A percentile compares a stretch with the other conserved stretches of the same genome.
These are phyloP conservation scores for Rhabditoides inermis DNA, from an alignment of 2,888 invertebrate genomes.

Conservation along the genomic window DNA sequence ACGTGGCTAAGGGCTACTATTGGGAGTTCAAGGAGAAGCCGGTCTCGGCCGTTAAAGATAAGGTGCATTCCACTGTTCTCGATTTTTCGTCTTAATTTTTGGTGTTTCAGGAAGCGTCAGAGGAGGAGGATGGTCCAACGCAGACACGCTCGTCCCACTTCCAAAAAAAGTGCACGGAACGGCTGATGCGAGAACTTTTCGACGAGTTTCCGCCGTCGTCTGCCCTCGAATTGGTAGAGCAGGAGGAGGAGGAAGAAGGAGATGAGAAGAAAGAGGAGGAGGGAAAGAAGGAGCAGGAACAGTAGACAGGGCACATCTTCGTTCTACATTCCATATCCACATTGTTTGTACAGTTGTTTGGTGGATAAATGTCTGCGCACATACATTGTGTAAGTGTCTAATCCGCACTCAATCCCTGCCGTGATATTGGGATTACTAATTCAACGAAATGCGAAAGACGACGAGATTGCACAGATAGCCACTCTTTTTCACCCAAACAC, in stretches of 20 bases:
- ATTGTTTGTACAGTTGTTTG: too few species aligned
- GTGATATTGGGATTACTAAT: too few species aligned
- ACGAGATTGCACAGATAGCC: too few species aligned
- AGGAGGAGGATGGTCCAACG: not conserved
- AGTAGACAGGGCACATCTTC: too few species aligned
- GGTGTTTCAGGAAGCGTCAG: not conserved
- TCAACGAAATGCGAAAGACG: too few species aligned
- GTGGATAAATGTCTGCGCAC: too few species aligned
- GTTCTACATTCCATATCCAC: too few species aligned
- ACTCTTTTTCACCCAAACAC: too few species aligned
- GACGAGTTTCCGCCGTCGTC: constrained; percentile 10
- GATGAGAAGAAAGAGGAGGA: constrained; percentile 24
- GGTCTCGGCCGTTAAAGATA: not conserved
- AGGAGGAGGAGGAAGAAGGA: constrained; percentile 6
- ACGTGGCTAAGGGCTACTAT: constrained; percentile 40
- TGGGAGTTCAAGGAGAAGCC: constrained; percentile 38
- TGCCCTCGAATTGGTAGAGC: not conserved
- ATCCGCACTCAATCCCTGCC: too few species aligned
- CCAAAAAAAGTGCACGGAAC: constrained; percentile 29
- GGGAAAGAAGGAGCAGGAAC: not conserved
- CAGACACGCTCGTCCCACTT: too few species aligned
- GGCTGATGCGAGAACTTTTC: constrained; percentile 19
- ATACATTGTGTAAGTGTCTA: too few species aligned
- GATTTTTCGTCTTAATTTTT: not conserved
- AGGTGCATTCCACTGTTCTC: constrained; percentile 3